Percentiles rank a stretch among this genome's conserved stretches.
phyloP scores from a whole-genome alignment of 92 coral and sea anemone species.

The Desmophyllum pertusum region DNA sequence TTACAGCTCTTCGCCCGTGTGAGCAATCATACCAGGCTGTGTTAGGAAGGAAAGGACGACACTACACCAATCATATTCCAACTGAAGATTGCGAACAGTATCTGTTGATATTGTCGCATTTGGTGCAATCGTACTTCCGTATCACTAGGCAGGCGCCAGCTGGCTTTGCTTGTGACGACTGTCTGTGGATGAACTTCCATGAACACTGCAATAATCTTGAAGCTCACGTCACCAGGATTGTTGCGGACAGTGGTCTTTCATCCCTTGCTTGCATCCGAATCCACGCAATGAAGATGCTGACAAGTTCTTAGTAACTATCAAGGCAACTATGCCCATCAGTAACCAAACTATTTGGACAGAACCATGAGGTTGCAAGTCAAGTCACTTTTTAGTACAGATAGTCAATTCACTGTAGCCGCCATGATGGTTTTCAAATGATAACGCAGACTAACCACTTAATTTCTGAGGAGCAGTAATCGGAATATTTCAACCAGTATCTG shows the following conservation, averaged over 20 bases:
- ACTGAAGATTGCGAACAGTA: conserved; percentile 65
- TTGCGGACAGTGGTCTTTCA: conserved; percentile 30
- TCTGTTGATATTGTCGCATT: conserved; percentile 66
- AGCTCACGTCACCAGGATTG: conserved; percentile 46
- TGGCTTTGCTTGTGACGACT: conserved; percentile 29
- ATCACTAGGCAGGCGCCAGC: conserved; percentile 7
- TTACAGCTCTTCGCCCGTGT: conserved; percentile 18
- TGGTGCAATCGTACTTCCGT: conserved; percentile 53
- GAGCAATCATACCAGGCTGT: conserved; percentile 38
- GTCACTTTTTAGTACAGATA: background rate
- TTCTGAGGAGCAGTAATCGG: no score
- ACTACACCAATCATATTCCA: conserved; percentile 28
- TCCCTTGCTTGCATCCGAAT: conserved; percentile 29
- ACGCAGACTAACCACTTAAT: background rate
- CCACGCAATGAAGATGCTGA: conserved; percentile 46
- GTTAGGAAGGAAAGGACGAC: conserved; percentile 46
- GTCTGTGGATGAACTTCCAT: conserved; percentile 26
- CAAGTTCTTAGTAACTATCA: background rate
- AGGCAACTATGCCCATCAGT: background rate
- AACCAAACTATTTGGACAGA: background rate
- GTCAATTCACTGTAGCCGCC: background rate
- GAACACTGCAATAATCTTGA: conserved; percentile 62
- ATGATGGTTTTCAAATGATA: background rate
- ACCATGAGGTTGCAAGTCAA: background rate
- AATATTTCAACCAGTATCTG: no score